Evolutionary conservation across 2,113 vertebrate species (phyloP).

Genomic region (Campylomormyrus tamandua): DNA sequence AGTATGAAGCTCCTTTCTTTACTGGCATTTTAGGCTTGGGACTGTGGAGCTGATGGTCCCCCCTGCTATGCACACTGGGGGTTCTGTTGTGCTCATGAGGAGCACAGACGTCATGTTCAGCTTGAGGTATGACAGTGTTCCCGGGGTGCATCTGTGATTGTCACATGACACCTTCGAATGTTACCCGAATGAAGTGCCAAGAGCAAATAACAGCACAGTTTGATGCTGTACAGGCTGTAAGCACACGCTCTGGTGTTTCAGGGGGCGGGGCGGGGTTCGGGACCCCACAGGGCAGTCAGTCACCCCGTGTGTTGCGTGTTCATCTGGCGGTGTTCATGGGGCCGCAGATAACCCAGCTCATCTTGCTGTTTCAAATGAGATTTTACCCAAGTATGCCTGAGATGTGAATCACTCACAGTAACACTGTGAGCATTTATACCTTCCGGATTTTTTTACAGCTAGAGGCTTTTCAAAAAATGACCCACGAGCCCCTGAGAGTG

Average conservation of each 20-base stretch:
- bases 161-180: background rate
- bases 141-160: background rate
- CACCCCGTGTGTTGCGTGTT: background rate
- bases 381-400: background rate
- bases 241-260: background rate
- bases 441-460: background rate
- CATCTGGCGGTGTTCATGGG: background rate
- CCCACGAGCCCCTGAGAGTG: background rate
- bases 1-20: background rate
- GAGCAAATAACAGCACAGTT: background rate
- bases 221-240: background rate
- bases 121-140: background rate
- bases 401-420: background rate
- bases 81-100: background rate
- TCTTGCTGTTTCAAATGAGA: background rate
- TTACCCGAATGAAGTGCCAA: background rate
- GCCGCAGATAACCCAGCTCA: background rate
- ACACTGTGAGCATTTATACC: background rate
- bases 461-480: background rate
- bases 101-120: background rate
- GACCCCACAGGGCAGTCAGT: background rate
- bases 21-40: background rate
- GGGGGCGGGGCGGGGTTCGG: background rate
- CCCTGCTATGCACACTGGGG: background rate
- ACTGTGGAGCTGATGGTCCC: background rate